A percentile compares a stretch with the other conserved stretches of the same genome.
Conservation (phyloP, 1,140 invertebrate species). For the Cydia strobilella region DNA sequence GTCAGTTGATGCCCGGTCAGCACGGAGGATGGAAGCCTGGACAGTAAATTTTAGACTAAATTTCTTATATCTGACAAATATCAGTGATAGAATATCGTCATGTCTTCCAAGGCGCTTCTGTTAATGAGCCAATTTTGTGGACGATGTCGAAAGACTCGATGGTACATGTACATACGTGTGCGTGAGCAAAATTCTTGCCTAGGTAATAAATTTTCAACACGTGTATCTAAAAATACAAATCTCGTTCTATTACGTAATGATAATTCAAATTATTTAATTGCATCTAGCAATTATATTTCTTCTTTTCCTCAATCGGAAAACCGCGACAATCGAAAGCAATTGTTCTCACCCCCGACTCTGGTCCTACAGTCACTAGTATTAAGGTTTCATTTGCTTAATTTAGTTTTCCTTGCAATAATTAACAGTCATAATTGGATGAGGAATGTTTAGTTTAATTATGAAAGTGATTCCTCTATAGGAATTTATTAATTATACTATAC, state of each 20-base stretch:
- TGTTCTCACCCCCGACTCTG: background rate
- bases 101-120: too few relatives aligned
- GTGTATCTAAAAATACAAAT: background rate
- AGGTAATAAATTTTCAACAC: background rate
- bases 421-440: slow-evolving; percentile 9
- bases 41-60: too few relatives aligned
- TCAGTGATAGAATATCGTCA: too few relatives aligned
- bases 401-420: background rate
- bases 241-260: background rate
- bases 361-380: background rate
- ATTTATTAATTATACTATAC: too few relatives aligned
- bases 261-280: background rate
- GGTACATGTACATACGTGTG: too few relatives aligned
- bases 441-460: background rate
- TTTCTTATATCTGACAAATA: too few relatives aligned
- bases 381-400: slow-evolving; percentile 6
- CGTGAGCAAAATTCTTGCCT: too few relatives aligned
- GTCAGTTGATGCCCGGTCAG: too few relatives aligned
- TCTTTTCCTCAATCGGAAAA: slow-evolving; percentile 21
- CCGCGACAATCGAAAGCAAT: background rate
- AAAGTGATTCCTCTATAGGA: background rate
- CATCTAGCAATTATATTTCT: slow-evolving; percentile 2
- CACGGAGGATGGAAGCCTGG: too few relatives aligned
- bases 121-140: too few relatives aligned
- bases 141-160: too few relatives aligned